phyloP scores from a whole-genome alignment of 2,797 vertebrate species.

The Amazona finschi region DNA sequence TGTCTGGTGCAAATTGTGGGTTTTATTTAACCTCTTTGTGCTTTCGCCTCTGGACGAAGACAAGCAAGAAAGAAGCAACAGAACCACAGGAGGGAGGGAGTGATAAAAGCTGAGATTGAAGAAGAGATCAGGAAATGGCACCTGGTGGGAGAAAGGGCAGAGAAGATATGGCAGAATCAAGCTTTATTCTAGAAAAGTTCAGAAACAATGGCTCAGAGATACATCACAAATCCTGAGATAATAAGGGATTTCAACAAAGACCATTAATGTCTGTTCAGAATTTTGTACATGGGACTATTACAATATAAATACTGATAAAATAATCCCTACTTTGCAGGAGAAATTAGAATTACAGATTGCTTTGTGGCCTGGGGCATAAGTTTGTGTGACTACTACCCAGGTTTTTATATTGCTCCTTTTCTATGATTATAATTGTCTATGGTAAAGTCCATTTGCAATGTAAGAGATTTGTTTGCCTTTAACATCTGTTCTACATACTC shows the following conservation, averaged over 20 bases:
- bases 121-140: not conserved
- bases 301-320: not conserved
- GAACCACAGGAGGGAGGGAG: not conserved
- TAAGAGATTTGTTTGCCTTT: not conserved
- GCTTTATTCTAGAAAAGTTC: not conserved
- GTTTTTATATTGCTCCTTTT: not conserved
- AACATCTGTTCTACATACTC: not conserved
- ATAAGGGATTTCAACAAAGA: not conserved
- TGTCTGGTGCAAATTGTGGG: not conserved
- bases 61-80: not conserved
- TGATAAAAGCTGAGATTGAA: not conserved
- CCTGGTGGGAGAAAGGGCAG: not conserved
- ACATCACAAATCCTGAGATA: not conserved
- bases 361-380: not conserved
- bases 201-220: not conserved
- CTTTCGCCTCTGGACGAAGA: not conserved
- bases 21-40: not conserved
- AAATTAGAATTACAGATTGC: not conserved
- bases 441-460: not conserved
- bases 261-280: not conserved
- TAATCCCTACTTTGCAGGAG: not conserved
- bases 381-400: not conserved
- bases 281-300: not conserved
- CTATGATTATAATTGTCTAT: not conserved
- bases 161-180: not conserved